Conservation (phyloP, 2,888 invertebrate species). For the Drosophila limbata region DNA sequence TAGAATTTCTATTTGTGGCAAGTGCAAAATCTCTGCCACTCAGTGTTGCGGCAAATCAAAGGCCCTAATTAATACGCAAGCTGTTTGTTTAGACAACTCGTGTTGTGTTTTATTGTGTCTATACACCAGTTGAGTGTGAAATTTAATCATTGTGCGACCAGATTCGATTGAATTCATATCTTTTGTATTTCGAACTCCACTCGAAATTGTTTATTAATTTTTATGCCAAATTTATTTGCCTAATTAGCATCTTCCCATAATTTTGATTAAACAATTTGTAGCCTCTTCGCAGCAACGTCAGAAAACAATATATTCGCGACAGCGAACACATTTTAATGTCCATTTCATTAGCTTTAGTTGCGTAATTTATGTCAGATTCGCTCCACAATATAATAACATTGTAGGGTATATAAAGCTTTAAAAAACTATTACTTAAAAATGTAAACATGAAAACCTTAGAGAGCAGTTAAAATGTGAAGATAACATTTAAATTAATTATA, state of each 20-base stretch:
- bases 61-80: constrained; percentile 60
- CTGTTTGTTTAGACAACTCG: constrained; percentile 60
- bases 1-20: constrained; percentile 26
- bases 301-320: constrained; percentile 37
- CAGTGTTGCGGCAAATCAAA: constrained; percentile 62
- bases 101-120: constrained; percentile 12
- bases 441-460: too few species aligned
- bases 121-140: constrained; percentile 64
- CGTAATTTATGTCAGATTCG: constrained; percentile 58
- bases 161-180: constrained; percentile 45
- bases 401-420: constrained; percentile 7
- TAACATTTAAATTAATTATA: not conserved
- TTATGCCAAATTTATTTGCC: constrained; percentile 67
- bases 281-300: constrained; percentile 23
- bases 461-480: not conserved
- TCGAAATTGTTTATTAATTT: constrained; percentile 75
- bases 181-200: constrained; percentile 19
- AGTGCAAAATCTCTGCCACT: constrained; percentile 51
- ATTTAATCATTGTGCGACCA: constrained; percentile 77
- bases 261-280: constrained; percentile 69
- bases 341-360: constrained; percentile 64
- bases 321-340: constrained; percentile 49
- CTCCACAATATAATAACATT: not conserved
- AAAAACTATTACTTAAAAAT: not conserved
- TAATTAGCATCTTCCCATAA: constrained; percentile 76